A percentile compares a stretch with the other conserved stretches of the same genome.
phyloP scores from a whole-genome alignment of 2,113 vertebrate species.

The Cephalopholis sonnerati region DNA sequence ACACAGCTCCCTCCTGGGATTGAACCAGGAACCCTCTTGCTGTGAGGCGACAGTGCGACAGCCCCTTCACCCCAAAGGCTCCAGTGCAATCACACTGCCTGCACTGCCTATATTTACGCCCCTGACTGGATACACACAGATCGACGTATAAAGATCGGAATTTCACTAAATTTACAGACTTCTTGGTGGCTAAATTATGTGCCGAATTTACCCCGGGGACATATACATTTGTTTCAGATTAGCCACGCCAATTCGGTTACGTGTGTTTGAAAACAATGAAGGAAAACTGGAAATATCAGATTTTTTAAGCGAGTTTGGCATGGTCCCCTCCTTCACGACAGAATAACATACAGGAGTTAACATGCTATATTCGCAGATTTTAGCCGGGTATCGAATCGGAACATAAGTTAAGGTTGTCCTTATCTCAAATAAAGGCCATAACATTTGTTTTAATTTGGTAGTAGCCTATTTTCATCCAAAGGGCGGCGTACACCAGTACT shows the following conservation, averaged over 20 bases:
- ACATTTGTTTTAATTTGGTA: neutral
- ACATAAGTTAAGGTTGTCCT: rapidly evolving
- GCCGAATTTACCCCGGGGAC: neutral
- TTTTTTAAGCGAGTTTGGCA: neutral
- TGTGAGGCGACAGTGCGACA: no score
- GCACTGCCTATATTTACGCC: no score
- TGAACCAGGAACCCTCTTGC: no score
- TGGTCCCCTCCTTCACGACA: no score
- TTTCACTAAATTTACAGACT: rapidly evolving
- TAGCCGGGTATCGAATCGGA: neutral
- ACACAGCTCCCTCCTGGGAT: no score
- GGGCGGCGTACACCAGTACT: neutral
- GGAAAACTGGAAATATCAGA: rapidly evolving
- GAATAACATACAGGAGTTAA: no score
- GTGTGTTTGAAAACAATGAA: neutral
- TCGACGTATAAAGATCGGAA: neutral
- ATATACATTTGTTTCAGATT: rapidly evolving
- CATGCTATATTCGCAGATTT: neutral
- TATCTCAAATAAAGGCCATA: neutral
- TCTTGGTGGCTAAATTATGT: neutral
- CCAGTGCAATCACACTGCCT: no score
- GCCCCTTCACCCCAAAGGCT: no score
- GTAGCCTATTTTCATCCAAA: no score
- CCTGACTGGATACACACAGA: no score
- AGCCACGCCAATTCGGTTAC: neutral